Conservation (phyloP, 2,888 invertebrate genomes). For the Agriopis aurantiaria region DNA sequence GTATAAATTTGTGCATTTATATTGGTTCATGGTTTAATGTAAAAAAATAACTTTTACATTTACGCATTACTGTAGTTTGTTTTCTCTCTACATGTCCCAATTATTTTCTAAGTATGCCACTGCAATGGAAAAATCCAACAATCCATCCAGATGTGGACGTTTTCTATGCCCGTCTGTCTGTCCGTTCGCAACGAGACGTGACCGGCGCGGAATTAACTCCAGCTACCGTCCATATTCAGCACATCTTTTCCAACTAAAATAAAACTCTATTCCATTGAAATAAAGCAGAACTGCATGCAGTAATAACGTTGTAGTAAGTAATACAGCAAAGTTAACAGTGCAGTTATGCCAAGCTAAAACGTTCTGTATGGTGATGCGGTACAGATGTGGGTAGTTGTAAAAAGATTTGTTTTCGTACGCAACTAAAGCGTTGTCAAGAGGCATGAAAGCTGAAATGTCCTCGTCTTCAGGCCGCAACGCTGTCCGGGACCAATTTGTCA, state of each 20-base stretch:
- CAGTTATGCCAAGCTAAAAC: constrained; percentile 47
- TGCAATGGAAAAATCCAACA: constrained; percentile 44
- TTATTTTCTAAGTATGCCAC: neutral
- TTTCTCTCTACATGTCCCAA: neutral
- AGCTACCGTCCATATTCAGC: constrained; percentile 57
- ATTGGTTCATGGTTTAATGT: too few relatives aligned
- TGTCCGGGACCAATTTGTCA: constrained; percentile 76
- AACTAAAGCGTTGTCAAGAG: constrained; percentile 72
- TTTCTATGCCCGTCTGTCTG: constrained; percentile 69
- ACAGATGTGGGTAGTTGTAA: constrained; percentile 41
- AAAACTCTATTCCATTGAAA: constrained; percentile 50
- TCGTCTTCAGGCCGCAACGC: constrained; percentile 69
- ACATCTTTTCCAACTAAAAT: constrained; percentile 47
- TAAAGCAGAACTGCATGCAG: constrained; percentile 40
- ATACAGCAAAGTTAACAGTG: constrained; percentile 46
- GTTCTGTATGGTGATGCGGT: constrained; percentile 43
- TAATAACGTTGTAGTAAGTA: constrained; percentile 47
- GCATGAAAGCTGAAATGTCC: constrained; percentile 70
- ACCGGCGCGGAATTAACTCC: constrained; percentile 75
- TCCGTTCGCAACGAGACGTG: constrained; percentile 71
- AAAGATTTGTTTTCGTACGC: constrained; percentile 56
- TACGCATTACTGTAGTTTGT: too few relatives aligned
- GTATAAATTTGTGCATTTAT: too few relatives aligned
- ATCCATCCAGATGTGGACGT: constrained; percentile 47
- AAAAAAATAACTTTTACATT: too few relatives aligned